phyloP scores from a whole-genome alignment of 2,113 vertebrate genomes.

The Neotoma lepida region DNA sequence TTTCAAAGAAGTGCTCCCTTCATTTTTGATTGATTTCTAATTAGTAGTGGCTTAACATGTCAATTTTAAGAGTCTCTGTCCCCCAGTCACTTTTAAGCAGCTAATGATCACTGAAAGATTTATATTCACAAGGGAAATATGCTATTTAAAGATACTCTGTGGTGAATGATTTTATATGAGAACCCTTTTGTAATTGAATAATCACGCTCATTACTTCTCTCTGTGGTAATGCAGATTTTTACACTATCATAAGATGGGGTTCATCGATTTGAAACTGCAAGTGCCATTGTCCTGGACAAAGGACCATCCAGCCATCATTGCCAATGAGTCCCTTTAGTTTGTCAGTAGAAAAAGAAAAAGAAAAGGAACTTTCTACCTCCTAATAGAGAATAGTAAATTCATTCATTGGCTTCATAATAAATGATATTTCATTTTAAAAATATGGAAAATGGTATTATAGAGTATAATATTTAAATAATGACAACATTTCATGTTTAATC shows the following conservation, averaged over 20 bases:
- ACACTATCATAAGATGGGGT: slow-evolving; percentile 60
- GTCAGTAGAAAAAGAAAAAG: not conserved
- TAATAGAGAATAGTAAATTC: slow-evolving; percentile 4
- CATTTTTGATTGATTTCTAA: slow-evolving; percentile 68
- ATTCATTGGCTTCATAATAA: slow-evolving; percentile 28
- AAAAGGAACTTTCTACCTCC: not conserved
- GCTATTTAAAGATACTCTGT: slow-evolving; percentile 66
- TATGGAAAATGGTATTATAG: not conserved
- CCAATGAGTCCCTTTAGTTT: not conserved
- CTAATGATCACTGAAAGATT: slow-evolving; percentile 69
- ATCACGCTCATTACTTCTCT: slow-evolving; percentile 31
- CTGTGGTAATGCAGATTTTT: slow-evolving; percentile 40
- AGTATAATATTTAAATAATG: slow-evolving; percentile 1
- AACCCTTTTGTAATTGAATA: slow-evolving; percentile 59
- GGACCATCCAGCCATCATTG: not conserved
- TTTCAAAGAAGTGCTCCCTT: slow-evolving; percentile 64
- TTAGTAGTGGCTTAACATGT: slow-evolving; percentile 67
- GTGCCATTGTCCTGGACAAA: slow-evolving; percentile 29
- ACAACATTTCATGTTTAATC: not conserved
- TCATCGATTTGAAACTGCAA: slow-evolving; percentile 33
- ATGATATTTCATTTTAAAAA: slow-evolving; percentile 39
- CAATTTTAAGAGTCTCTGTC: slow-evolving; percentile 58
- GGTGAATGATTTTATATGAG: slow-evolving; percentile 64
- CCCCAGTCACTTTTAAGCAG: slow-evolving; percentile 56
- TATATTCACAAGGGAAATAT: slow-evolving; percentile 55